Percentiles rank a stretch among this genome's conserved stretches.
Evolutionary conservation across 2,797 vertebrate genomes (phyloP).

Genomic region (Nasua narica): DNA sequence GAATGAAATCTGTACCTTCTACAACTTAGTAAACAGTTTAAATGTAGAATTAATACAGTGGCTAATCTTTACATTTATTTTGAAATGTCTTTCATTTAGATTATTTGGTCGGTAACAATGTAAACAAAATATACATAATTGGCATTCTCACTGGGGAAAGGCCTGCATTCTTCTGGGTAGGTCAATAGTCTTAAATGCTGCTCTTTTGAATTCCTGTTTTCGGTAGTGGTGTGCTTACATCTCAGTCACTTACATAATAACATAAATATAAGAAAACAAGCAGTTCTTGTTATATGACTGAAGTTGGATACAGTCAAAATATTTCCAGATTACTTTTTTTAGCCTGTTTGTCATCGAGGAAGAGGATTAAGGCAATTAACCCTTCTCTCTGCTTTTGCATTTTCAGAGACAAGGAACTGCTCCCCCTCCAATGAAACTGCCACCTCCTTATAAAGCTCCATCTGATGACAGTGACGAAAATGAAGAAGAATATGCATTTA

Average conservation of each 20-base stretch:
- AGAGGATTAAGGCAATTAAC: background rate
- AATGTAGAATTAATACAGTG: background rate
- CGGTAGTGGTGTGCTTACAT: background rate
- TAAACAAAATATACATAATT: background rate
- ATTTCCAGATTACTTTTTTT: background rate
- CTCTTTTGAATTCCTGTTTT: background rate
- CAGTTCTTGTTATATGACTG: background rate
- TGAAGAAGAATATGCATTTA: constrained; percentile 58
- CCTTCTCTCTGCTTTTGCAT: constrained; percentile 58
- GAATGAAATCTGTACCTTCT: background rate
- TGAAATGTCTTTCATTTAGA: background rate
- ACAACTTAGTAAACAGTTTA: background rate
- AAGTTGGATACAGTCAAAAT: background rate
- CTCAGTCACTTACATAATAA: background rate
- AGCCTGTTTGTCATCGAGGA: background rate
- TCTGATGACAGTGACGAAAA: constrained; percentile 63
- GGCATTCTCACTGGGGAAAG: background rate
- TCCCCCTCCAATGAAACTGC: constrained; percentile 86
- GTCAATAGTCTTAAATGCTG: background rate
- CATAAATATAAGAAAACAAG: background rate
- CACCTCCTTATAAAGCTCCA: constrained; percentile 81
- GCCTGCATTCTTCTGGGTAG: background rate
- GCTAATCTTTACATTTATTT: background rate
- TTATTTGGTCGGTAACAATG: background rate
- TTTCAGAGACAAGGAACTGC: constrained; percentile 78